Base-by-base conservation (phyloP, 2,888 invertebrate species). In the Stenoptilia bipunctidactyla region DNA sequence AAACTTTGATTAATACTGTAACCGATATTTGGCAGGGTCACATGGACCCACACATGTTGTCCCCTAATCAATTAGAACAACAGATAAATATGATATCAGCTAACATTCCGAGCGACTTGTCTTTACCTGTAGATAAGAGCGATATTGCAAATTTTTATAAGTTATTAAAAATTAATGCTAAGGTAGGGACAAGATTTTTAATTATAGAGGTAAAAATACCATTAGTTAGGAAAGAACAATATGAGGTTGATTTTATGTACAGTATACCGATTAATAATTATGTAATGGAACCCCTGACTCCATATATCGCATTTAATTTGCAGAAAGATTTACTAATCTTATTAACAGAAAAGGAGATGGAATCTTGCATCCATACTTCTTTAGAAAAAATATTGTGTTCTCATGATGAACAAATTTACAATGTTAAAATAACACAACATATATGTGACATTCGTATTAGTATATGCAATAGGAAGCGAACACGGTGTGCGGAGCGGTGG, bases 161-260 rank as follows among this genome's bases (percentile, higher is more conserved):
- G 37, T 15, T 44, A 13, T 14, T 44, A 4, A 36, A 37, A 25
- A 20, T 44, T 15, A 15, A 34, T 9, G 34, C 39, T 34, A 38
- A 27, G 10, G 15, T 41, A 1, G 27, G 27, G n/a, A 13, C 30
- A 13, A 30, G 27, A 13, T 43, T 37, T 36, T 14, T 43, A 13
- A 38, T 43, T 25, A 41, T 41, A 27, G 41, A 44, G 8, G 40
- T 41, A 9, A 44, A 37, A 14, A 38, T 44, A 25, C 40, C 40
- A 20, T 25, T 44, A 9, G 12, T 41, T 13, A 38, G 34, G 14
- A 38, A 25, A 34, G 40, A 44, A 5, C n/a, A 36, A 15, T 42
- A 13, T 14, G 38, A 42, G 38, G 12, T 40, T 2, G 8, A 14
- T 33, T n/a, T n/a, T 12, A 15, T 15, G 1, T 15, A 38, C 36